These are phyloP conservation scores for Tenualosa ilisha DNA, from an alignment of 2,797 vertebrate species.

Conservation along the genomic window DNA sequence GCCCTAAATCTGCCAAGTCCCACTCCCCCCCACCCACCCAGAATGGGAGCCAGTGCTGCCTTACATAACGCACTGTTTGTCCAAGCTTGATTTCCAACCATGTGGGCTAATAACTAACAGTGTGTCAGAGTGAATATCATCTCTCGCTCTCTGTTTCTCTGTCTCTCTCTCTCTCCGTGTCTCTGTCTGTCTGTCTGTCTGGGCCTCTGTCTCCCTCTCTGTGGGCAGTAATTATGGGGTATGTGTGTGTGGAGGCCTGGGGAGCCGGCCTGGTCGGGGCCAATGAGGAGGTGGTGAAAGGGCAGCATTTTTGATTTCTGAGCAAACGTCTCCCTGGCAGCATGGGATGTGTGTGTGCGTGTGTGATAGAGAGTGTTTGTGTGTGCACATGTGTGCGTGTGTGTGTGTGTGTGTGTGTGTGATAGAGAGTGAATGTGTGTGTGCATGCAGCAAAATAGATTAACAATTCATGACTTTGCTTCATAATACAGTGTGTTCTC, in stretches of 20 bases:
- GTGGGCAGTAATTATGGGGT: conserved; percentile 1
- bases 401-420: conserved; percentile 2
- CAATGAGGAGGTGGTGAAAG: conserved; percentile 46
- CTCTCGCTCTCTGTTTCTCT: not conserved
- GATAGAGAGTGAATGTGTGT: not conserved
- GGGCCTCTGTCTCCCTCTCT: not conserved
- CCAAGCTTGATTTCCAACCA: conserved; percentile 16
- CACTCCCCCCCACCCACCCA: not conserved
- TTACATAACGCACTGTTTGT: conserved; percentile 8
- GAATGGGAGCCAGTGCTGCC: not conserved
- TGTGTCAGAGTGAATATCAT: not conserved
- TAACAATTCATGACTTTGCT: not conserved
- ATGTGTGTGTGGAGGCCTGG: not conserved
- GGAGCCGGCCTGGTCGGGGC: conserved; percentile 12
- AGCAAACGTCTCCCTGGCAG: conserved; percentile 33
- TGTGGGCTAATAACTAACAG: conserved; percentile 16
- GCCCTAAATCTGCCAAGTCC: not conserved
- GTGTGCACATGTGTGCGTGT: not conserved
- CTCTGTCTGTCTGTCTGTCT: not conserved
- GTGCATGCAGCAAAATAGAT: not conserved
- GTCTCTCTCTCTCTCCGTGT: not conserved
- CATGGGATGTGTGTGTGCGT: not conserved
- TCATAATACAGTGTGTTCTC: not conserved
- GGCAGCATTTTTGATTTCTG: conserved; percentile 36
- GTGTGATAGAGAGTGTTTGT: not conserved